Percentiles rank a stretch among this genome's conserved stretches.
These are phyloP conservation scores for Menidia beryllina DNA, from an alignment of 2,113 vertebrate genomes.

Conservation along the genomic window DNA sequence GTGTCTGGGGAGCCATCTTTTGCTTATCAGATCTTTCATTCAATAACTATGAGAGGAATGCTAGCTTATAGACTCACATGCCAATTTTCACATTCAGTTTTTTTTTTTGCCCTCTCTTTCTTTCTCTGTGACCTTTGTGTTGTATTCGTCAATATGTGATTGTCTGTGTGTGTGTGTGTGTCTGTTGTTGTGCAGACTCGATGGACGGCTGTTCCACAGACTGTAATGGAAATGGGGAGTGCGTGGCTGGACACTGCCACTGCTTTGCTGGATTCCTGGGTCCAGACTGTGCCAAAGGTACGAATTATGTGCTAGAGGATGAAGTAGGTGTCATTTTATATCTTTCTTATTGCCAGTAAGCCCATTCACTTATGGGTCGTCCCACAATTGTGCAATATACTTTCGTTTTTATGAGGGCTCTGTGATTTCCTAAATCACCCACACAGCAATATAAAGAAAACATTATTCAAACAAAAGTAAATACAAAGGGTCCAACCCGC, in stretches of 20 bases:
- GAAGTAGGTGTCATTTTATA: not conserved
- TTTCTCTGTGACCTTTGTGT: constrained; percentile 18
- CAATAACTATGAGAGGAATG: constrained; percentile 71
- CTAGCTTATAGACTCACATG: constrained; percentile 58
- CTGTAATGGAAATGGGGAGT: constrained; percentile 97
- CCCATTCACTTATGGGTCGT: not conserved
- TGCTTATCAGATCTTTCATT: constrained; percentile 80
- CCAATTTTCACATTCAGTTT: constrained; percentile 40
- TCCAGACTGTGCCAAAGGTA: constrained; percentile 96
- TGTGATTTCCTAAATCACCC: too few relatives aligned
- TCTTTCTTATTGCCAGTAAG: not conserved
- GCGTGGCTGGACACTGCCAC: constrained; percentile 95
- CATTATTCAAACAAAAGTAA: too few relatives aligned
- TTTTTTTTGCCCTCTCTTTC: constrained; percentile 6
- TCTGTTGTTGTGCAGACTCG: constrained; percentile 86
- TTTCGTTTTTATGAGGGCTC: too few relatives aligned
- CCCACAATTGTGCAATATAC: not conserved
- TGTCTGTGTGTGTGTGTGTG: constrained; percentile 27
- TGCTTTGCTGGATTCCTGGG: constrained; percentile 96
- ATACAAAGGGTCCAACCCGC: too few relatives aligned
- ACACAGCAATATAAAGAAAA: too few relatives aligned
- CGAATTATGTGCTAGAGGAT: constrained; percentile 24
- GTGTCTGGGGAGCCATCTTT: constrained; percentile 79
- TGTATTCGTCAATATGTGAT: constrained; percentile 29
- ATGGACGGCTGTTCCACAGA: constrained; percentile 96